Base-by-base conservation (phyloP, 1,140 invertebrate species). In the Drosophila yakuba region DNA sequence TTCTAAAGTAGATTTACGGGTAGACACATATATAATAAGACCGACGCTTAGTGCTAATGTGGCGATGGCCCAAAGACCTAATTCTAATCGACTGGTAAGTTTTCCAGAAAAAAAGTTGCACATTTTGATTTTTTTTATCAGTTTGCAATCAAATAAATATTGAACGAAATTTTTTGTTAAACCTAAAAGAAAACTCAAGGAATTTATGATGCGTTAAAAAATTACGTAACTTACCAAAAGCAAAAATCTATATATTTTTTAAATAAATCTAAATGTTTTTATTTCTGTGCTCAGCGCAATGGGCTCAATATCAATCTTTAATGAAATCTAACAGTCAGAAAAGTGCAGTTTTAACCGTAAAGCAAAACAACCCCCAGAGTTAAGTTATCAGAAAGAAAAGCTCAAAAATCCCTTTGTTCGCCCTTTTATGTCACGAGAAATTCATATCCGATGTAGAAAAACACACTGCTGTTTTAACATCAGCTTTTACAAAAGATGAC, bases 371-470 rank as follows among this genome's bases (percentile, higher is more conserved):
- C 25, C 51, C 39, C 41, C 41, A 39, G 52, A 32, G n/a, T 44
- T 17, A 15, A 62, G 54, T 63, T 64, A 47, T 48, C 23, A 43
- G 61, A 74, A 72, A 67, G 62, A 59, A 79, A 77, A 83, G 66
- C 79, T 72, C 80, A 68, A 89, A 88, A 88, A 88, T 88, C 76
- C n/a, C n/a, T n/a, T n/a, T n/a, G n/a, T n/a, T n/a, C n/a, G n/a
- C n/a, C n/a, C n/a, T n/a, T n/a, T n/a, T n/a, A n/a, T n/a, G n/a
- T n/a, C n/a, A n/a, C n/a, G n/a, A n/a, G n/a, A n/a, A n/a, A n/a
- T n/a, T n/a, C n/a, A n/a, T n/a, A n/a, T n/a, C n/a, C n/a, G n/a
- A n/a, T n/a, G n/a, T n/a, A n/a, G n/a, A n/a, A n/a, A n/a, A n/a
- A n/a, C n/a, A n/a, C n/a, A n/a, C n/a, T n/a, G n/a, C n/a, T n/a